Conservation (phyloP, 1,140 invertebrate genomes). For the Atta colombica region DNA sequence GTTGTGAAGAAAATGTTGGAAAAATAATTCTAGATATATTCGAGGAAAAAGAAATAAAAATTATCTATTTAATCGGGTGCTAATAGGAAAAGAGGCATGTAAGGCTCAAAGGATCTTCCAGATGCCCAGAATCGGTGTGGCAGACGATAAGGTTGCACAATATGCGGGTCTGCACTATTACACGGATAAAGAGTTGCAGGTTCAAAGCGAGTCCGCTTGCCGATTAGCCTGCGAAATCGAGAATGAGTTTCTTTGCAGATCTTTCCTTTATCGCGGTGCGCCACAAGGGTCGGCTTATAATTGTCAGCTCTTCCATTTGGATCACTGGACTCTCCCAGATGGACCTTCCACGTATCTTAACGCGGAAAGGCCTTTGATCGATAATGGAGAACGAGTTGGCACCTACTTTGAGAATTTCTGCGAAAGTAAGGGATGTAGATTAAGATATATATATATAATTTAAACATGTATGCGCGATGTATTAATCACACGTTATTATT, state of each 20-base stretch:
- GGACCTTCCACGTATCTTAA: conserved; percentile 96
- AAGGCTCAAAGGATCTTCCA: conserved; percentile 92
- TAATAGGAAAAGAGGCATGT: conserved; percentile 91
- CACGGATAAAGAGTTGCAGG: conserved; percentile 95
- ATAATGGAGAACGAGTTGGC: conserved; percentile 95
- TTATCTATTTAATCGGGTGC: not conserved
- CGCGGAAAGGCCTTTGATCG: conserved; percentile 95
- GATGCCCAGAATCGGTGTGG: conserved; percentile 94
- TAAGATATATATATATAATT: not conserved
- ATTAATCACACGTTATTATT: conserved; percentile 31
- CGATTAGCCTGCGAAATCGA: conserved; percentile 96
- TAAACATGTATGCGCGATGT: not conserved
- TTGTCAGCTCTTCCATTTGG: conserved; percentile 96
- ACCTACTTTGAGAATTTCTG: conserved; percentile 96
- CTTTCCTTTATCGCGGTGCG: conserved; percentile 94
- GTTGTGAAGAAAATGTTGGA: not conserved
- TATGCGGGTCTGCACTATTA: conserved; percentile 97
- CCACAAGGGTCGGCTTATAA: conserved; percentile 93
- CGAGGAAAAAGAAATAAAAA: not conserved
- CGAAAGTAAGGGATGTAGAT: conserved; percentile 87
- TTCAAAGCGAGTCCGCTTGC: conserved; percentile 94
- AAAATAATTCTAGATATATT: not conserved
- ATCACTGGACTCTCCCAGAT: conserved; percentile 96
- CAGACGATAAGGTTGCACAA: conserved; percentile 95
- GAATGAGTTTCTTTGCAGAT: conserved; percentile 96